Base-by-base conservation (phyloP, 2,888 invertebrate genomes). In the Biston stratarius region DNA sequence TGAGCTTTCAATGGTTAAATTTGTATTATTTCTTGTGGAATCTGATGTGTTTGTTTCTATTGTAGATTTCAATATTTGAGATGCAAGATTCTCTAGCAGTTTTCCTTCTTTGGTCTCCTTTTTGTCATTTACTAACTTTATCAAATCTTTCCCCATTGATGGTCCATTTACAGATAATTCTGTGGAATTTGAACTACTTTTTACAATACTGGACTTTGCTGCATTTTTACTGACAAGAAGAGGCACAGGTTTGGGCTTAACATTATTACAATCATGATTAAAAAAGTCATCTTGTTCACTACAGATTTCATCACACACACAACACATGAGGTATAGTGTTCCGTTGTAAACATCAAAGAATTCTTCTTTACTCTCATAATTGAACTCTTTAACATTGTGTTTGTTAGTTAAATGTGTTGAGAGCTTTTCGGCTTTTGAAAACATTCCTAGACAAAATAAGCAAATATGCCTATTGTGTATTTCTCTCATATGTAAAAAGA, bases 401-500 rank as follows among this genome's bases (percentile, higher is more conserved):
- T 97, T 97, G 72, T 96, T 96, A 70, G 95, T 95, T 72, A 98
- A 92, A 90, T 98, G 98, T 76, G 96, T 93, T 51, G 97, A 96
- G 48, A 98, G 89, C 80, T 97, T 96, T 78, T 97, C 97, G 9
- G 97, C 96, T 78, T 96, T 96, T 42, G 96, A 96, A 90, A 97
- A 97, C 95, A 97, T 96, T 58, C 97, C 97, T 71, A 97, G 94
- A 84, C 98, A 98, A 88, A 96, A 97, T 60, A 98, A 91, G 84
- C 98, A 98, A 77, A 97, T 96, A 82, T 96, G 97, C 61, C 97
- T 95, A 77, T 96, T 96, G 85, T 98, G 98, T 66, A 96, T 95
- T 81, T 97, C 97, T 61, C 96, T 95, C 96, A 97, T 97, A 79
- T 98, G 98, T 53, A 97, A 88, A 84, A 97, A 97, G 68, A 97